Conservation (phyloP, 2,888 invertebrate species). For the Oscheius sp. region DNA sequence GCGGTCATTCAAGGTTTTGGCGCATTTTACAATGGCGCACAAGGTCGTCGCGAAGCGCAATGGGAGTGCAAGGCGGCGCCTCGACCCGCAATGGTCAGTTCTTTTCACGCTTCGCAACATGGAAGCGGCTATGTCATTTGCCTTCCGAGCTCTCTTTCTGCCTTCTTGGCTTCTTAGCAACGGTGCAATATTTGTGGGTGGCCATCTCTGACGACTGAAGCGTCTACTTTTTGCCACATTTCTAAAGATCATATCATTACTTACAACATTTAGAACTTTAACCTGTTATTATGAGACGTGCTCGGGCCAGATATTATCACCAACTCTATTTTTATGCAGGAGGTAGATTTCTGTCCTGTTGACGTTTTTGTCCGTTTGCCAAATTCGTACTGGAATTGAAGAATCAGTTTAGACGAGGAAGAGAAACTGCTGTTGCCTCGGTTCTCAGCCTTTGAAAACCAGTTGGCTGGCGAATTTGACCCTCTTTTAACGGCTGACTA, state of each 20-base stretch:
- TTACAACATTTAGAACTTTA: no score
- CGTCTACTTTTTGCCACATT: no score
- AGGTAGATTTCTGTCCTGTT: no score
- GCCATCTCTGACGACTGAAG: neutral
- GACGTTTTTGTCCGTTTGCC: slow-evolving; percentile 12
- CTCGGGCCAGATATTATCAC: no score
- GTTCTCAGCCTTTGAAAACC: slow-evolving; percentile 16
- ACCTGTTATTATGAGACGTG: no score
- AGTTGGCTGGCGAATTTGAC: slow-evolving; percentile 19
- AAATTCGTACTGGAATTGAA: neutral
- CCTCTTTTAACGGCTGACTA: slow-evolving; percentile 30
- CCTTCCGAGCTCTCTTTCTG: neutral
- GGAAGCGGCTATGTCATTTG: slow-evolving; percentile 3
- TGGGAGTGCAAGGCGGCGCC: slow-evolving; percentile 28
- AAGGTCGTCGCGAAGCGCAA: slow-evolving; percentile 29
- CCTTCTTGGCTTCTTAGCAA: slow-evolving; percentile 5
- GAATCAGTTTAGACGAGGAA: neutral
- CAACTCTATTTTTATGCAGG: no score
- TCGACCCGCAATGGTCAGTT: slow-evolving; percentile 22
- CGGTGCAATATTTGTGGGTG: slow-evolving; percentile 1
- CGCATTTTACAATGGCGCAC: slow-evolving; percentile 29
- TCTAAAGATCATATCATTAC: no score
- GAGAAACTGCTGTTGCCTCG: slow-evolving; percentile 12
- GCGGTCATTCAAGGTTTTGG: slow-evolving; percentile 31
- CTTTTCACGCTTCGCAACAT: slow-evolving; percentile 27